A percentile compares a stretch with the other conserved stretches of the same genome.
Evolutionary conservation across 2,113 vertebrate species (phyloP).

Genomic region (Dolichallabes microphthalmus): DNA sequence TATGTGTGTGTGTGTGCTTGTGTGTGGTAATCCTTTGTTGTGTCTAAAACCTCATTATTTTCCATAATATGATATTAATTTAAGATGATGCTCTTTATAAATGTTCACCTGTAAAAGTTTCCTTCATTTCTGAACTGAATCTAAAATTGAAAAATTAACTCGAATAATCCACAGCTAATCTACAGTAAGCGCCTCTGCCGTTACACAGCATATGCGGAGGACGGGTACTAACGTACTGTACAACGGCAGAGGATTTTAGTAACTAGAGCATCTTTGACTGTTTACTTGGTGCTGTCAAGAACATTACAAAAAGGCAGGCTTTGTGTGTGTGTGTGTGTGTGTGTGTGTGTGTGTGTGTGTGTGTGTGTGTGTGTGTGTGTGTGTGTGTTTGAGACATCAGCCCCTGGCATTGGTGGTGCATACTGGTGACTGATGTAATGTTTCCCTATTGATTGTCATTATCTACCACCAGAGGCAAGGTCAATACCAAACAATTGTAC

Average conservation of each 20-base stretch:
- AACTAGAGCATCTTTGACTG: constrained; percentile 19
- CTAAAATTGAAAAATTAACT: neutral
- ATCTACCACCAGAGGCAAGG: constrained; percentile 41
- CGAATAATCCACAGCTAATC: neutral
- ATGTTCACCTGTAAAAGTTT: neutral
- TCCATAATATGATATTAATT: neutral
- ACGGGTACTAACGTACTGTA: neutral
- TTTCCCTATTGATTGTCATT: constrained; percentile 51
- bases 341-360: constrained; percentile 24
- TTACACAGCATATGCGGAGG: neutral
- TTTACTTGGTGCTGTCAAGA: constrained; percentile 35
- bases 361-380: neutral
- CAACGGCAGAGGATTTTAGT: neutral
- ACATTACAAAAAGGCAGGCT: constrained; percentile 29
- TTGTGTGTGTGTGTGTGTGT: constrained; percentile 10
- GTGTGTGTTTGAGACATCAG: neutral
- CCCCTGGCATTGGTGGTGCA: neutral
- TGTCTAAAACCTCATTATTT: neutral
- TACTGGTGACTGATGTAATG: constrained; percentile 44
- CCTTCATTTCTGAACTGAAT: neutral
- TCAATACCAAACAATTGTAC: constrained; percentile 32
- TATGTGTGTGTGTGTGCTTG: neutral
- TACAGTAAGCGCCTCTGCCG: neutral
- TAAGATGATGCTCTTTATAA: neutral
- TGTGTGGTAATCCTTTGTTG: neutral